phyloP scores from a whole-genome alignment of 2,888 invertebrate species.

The Eupelmus urozonus region DNA sequence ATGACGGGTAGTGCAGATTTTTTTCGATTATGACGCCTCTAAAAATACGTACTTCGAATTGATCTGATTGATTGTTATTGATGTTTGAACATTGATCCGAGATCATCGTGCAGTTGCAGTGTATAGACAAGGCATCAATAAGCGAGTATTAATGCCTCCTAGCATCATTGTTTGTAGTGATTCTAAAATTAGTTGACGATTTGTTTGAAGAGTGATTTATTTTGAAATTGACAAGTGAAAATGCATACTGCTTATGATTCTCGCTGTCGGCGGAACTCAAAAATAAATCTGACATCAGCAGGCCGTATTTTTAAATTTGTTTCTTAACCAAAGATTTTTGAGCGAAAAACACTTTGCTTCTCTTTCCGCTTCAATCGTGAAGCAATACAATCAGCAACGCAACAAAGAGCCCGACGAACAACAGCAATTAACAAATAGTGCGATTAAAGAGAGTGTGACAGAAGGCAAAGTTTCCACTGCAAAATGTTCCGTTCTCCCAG shows the following conservation, averaged over 20 bases:
- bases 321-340: too few species aligned
- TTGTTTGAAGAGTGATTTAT: not conserved
- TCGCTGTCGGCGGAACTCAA: too few species aligned
- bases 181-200: not conserved
- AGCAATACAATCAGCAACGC: too few species aligned
- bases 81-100: conserved; percentile 30
- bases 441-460: not conserved
- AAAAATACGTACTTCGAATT: conserved; percentile 26
- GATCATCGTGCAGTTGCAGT: conserved; percentile 12
- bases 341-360: too few species aligned
- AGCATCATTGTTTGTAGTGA: not conserved
- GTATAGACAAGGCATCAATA: not conserved
- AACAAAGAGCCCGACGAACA: too few species aligned
- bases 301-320: too few species aligned
- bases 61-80: conserved; percentile 35
- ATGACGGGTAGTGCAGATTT: not conserved
- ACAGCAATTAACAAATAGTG: too few species aligned
- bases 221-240: not conserved
- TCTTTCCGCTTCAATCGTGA: too few species aligned
- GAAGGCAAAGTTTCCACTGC: conserved; percentile 20
- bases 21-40: conserved; percentile 13
- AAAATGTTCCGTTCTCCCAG: not conserved
- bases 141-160: not conserved
- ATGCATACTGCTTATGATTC: not conserved
- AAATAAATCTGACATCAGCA: too few species aligned